Evolutionary conservation across 2,888 invertebrate species (phyloP), one percentile per base, ranked within the genome.

Genomic region (Microlaimidae sp.): DNA sequence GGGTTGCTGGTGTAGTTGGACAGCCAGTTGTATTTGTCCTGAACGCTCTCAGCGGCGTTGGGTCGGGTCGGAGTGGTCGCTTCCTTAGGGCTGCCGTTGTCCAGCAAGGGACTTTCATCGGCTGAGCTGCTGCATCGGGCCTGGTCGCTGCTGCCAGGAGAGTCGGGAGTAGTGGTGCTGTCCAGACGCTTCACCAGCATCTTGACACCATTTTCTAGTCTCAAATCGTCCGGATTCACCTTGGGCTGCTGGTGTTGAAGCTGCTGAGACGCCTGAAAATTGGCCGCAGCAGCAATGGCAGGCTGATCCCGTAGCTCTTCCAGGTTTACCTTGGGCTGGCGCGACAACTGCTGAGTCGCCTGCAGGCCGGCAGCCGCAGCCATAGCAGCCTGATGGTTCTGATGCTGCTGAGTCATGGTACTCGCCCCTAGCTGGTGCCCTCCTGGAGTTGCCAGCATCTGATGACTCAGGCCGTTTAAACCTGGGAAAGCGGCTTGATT

Each of bases 11-110:
- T 38, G 29, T 53, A 53, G 49, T 53, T 49, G 19, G 42, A 5
- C 28, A 53, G 43, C 53, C 53, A 53, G 47, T 47, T 3, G 27
- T 40, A 13, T 32, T 53, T 42, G n/a, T 45, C 52, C 41, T 23
- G 13, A 17, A 29, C 3, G 19, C 3, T 19, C 28, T 3, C 27
- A 3, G 27, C 29, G 7, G 52, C 17, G 10, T 23, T 47, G n/a
- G 46, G 13, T 25, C n/a, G 13, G 23, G 21, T 24, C 23, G 46
- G 3, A 17, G 7, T 17, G 28, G 42, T 4, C 3, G 10, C 32
- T 3, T 23, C 46, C 17, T 17, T 23, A 17, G 46, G 46, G 23
- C 10, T 13, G 32, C 32, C 32, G 17, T 7, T 32, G 32, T 7
- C 7, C 32, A 17, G 10, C n/a, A n/a, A n/a, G 4, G 46, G 3